Evolutionary conservation across 2,797 vertebrate species (phyloP).

Genomic region (Microcaecilia unicolor): DNA sequence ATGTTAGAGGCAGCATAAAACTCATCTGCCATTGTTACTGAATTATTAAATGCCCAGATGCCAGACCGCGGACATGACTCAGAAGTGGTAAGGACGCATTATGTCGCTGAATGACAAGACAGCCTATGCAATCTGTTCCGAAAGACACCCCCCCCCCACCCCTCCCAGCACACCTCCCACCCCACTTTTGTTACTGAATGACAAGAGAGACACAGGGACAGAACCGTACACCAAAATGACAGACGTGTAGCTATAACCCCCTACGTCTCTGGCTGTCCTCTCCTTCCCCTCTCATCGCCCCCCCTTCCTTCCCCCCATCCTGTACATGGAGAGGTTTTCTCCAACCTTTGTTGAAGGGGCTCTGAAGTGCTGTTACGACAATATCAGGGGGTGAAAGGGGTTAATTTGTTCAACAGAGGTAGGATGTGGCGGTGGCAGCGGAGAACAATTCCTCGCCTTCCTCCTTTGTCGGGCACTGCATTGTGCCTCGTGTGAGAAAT

Average conservation of each 20-base stretch:
- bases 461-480: constrained; percentile 51
- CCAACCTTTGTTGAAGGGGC: constrained; percentile 46
- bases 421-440: constrained; percentile 55
- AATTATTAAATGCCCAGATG: too few species aligned
- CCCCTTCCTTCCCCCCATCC: neutral
- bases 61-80: too few species aligned
- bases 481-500: constrained; percentile 65
- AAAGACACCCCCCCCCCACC: neutral
- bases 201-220: neutral
- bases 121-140: neutral
- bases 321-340: constrained; percentile 36
- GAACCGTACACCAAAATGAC: neutral
- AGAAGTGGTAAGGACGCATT: too few species aligned
- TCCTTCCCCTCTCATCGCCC: neutral
- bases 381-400: constrained; percentile 57
- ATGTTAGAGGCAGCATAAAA: too few species aligned
- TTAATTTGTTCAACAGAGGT: constrained; percentile 64
- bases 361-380: constrained; percentile 48
- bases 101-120: too few species aligned
- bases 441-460: constrained; percentile 56
- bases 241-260: neutral
- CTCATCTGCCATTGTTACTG: too few species aligned
- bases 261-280: neutral
- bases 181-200: neutral
- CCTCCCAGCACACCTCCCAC: neutral